Percentiles rank a stretch among this genome's conserved stretches.
These are phyloP conservation scores for Motacilla alba DNA, from an alignment of 2,113 vertebrate species.

Conservation along the genomic window DNA sequence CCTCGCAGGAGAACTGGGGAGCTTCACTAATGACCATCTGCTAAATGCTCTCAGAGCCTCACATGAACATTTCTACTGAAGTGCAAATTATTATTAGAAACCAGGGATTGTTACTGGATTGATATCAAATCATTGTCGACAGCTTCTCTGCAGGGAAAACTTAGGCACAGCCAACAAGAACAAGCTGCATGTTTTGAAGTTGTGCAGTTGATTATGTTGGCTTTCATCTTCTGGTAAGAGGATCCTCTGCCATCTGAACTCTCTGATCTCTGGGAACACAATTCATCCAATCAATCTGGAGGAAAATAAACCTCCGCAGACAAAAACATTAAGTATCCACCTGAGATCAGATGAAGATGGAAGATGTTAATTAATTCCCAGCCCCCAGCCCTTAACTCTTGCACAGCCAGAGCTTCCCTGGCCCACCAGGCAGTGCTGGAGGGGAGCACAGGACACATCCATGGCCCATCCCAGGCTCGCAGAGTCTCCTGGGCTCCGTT, in stretches of 20 bases:
- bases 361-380: slow-evolving; percentile 32
- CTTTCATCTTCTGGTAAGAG: slow-evolving; percentile 69
- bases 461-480: background rate
- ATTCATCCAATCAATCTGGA: slow-evolving; percentile 58
- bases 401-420: background rate
- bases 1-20: slow-evolving; percentile 55
- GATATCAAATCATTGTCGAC: slow-evolving; percentile 69
- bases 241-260: slow-evolving; percentile 67
- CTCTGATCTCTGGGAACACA: slow-evolving; percentile 65
- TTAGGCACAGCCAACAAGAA: slow-evolving; percentile 66
- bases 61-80: slow-evolving; percentile 62
- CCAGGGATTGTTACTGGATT: slow-evolving; percentile 67
- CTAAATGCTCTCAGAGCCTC: slow-evolving; percentile 61
- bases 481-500: background rate
- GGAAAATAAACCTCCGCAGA: slow-evolving; percentile 60
- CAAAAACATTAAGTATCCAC: slow-evolving; percentile 58
- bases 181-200: slow-evolving; percentile 69
- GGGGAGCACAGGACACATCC: background rate
- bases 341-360: slow-evolving; percentile 44
- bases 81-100: slow-evolving; percentile 71
- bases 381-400: slow-evolving; percentile 6
- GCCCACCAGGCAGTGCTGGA: background rate
- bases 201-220: slow-evolving; percentile 70
- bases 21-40: slow-evolving; percentile 48
- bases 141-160: slow-evolving; percentile 68